A percentile compares a stretch with the other conserved stretches of the same genome.
Evolutionary conservation across 2,113 vertebrate species (phyloP).

Genomic region (Channa maculata): DNA sequence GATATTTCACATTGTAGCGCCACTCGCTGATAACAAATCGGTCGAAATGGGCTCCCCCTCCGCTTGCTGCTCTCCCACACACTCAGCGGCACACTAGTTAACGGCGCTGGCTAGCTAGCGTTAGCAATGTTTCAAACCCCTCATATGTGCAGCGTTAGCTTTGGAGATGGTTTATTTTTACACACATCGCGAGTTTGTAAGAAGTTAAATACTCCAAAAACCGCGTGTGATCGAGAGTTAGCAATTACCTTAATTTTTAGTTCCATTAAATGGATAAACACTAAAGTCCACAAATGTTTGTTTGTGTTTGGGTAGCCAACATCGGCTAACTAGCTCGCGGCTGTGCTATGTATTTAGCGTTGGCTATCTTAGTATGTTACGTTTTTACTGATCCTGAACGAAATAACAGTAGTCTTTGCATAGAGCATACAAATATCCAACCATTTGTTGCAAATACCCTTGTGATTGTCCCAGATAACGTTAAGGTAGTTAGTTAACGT

Average conservation of each 20-base stretch:
- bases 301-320: slow-evolving; percentile 69
- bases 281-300: slow-evolving; percentile 43
- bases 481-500: slow-evolving; percentile 67
- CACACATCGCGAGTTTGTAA: not conserved
- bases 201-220: not conserved
- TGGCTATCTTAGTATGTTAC: slow-evolving; percentile 16
- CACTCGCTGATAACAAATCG: slow-evolving; percentile 76
- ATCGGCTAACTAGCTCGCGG: slow-evolving; percentile 59
- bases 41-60: slow-evolving; percentile 74
- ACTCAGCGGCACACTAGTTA: slow-evolving; percentile 63
- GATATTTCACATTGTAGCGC: slow-evolving; percentile 76
- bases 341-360: slow-evolving; percentile 45
- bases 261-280: slow-evolving; percentile 5
- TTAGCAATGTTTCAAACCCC: slow-evolving; percentile 63
- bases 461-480: slow-evolving; percentile 37
- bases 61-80: slow-evolving; percentile 51
- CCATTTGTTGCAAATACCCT: slow-evolving; percentile 9
- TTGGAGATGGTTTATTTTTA: not conserved
- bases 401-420: not conserved
- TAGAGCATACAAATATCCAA: not conserved
- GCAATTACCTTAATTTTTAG: not conserved
- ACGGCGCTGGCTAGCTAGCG: slow-evolving; percentile 64
- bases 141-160: slow-evolving; percentile 14
- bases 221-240: not conserved
- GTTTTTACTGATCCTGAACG: fast-evolving